Base-by-base conservation (phyloP, 2,888 invertebrate species). In the Hyposoter dolosus region DNA sequence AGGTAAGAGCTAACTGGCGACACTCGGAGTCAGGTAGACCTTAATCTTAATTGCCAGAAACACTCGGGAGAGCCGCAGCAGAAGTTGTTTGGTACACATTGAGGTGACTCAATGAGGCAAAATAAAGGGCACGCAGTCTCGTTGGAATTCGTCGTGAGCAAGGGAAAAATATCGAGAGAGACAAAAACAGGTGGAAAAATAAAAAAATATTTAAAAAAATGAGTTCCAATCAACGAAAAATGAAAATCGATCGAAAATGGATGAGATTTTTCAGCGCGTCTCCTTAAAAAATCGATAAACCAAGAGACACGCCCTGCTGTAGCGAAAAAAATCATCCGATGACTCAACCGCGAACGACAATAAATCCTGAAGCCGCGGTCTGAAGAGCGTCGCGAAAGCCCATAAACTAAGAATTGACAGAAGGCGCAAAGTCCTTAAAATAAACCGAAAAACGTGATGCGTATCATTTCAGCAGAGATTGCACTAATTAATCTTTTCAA, bases 41-140 rank as follows among this genome's bases (percentile, higher is more conserved):
- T 74, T 85, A 82, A 85, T 85, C 85, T 85, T 78, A 82, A 85
- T 82, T 85, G 82, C 63, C 74, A 50, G 53, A 78, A 82, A 82
- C 78, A 74, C 81, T 84, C 84, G 77, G 71, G 32, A 23, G 35
- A 40, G 40, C 10, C 40, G 12, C 35, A 6, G 35, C 63, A 45
- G 53, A 66, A 28, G 45, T 71, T 28, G 56, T 23, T 43, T 77
- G 32, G n/a, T 56, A 28, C 60, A 43, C 9, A 23, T 10, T n/a
- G 69, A 63, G 53, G 43, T 72, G 84, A 84, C 80, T 80, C 75
- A 80, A 80, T 75, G 75, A 50, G n/a, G 47, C 1, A 40, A 28
- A 35, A 65, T 47, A 50, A 65, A 60, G 56, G 12, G 12, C n/a
- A 5, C 56, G 5, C 56, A 15, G 56, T 28, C 12, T 60, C 28